Conservation (phyloP, 2,113 vertebrate species). For the Emydocephalus ijimae region DNA sequence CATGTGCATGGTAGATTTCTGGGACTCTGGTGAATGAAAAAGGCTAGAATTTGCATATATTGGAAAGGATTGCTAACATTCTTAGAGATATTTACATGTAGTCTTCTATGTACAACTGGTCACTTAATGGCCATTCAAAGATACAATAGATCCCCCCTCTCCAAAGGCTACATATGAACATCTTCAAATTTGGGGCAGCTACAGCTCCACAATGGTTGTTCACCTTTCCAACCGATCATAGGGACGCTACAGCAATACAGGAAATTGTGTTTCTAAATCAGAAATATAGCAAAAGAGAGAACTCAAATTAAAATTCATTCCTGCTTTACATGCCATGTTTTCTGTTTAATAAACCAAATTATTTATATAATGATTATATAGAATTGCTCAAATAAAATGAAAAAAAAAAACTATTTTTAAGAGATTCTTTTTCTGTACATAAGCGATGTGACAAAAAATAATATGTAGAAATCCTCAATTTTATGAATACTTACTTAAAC, state of each 20-base stretch:
- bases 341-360: slow-evolving; percentile 36
- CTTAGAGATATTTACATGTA: neutral
- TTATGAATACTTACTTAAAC: slow-evolving; percentile 27
- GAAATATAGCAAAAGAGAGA: slow-evolving; percentile 32
- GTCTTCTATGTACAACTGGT: neutral
- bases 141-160: neutral
- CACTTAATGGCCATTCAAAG: neutral
- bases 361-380: slow-evolving; percentile 31
- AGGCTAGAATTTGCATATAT: neutral
- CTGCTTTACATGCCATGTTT: slow-evolving; percentile 38
- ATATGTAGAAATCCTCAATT: slow-evolving; percentile 22
- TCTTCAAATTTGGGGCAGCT: neutral
- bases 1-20: neutral
- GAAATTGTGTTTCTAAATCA: neutral
- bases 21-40: neutral
- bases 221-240: neutral
- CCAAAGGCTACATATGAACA: neutral
- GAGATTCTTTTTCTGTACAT: slow-evolving; percentile 22
- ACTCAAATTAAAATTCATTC: slow-evolving; percentile 37
- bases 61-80: neutral
- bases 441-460: slow-evolving; percentile 37
- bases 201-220: neutral
- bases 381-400: slow-evolving; percentile 25
- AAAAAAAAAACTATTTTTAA: slow-evolving; percentile 43
- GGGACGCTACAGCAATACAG: neutral